Evolutionary conservation across 1,140 invertebrate species (phyloP), one percentile per base, ranked within the genome.

Genomic region (Limonius californicus): DNA sequence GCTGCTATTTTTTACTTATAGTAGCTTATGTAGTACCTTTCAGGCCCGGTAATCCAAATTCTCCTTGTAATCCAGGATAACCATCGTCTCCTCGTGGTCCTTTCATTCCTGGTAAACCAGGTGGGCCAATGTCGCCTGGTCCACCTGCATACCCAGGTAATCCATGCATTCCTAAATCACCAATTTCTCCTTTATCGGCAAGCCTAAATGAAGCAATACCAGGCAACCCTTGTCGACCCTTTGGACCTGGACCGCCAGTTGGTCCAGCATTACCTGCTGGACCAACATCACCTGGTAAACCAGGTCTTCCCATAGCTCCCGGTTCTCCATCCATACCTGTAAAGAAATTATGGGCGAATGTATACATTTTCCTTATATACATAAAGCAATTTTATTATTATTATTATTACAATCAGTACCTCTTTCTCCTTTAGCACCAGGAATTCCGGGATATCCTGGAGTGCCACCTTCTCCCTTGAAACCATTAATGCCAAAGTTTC

Each of bases 141-240:
- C 78, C 75, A 54, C 87, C 87, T 68, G 81, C 81, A 15, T 69
- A 67, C 69, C 74, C 81, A 35, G 67, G 65, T 23, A 81, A 68
- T 15, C 85, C 85, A 57, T 79, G 71, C 30, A 83, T 76, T 14
- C 85, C 85, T 18, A 72, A 67, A 45, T 81, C 74, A 63, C 89
- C 89, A 54, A 78, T 79, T 23, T 87, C 83, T 57, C 89, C 83
- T 70, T 80, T 80, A 1, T 82, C 82, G 0, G 76, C 79, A 27
- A 80, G 84, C 66, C 81, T 83, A 55, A n/a, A 55, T 35, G 76
- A 80, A 11, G 79, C 82, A 32, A 80, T 68, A 11, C 84, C 87
- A 63, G 82, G 82, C 35, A 85, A 83, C 54, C 90, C 90, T 59
- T 74, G 72, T 14, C 77, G 65, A 62, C 90, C 43, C 54, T 87